Evolutionary conservation across 2,797 vertebrate genomes (phyloP).

Genomic region (Yasuhikotakia modesta): DNA sequence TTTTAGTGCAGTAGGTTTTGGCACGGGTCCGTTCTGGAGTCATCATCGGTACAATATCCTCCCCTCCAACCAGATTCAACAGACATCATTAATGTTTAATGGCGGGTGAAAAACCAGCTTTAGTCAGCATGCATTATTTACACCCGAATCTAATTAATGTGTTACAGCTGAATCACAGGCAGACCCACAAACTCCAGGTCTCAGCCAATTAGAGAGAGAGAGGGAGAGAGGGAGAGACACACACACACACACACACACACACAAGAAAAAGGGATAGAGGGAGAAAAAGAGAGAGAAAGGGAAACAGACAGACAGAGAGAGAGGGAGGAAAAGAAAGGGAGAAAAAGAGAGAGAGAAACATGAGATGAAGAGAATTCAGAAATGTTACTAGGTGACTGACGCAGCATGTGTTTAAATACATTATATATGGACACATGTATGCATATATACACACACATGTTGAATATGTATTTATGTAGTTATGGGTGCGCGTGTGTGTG

Average conservation of each 20-base stretch:
- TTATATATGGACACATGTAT: too few species aligned
- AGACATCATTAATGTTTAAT: conserved; percentile 69
- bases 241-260: too few species aligned
- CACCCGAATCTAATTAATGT: conserved; percentile 73
- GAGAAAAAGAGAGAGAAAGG: not conserved
- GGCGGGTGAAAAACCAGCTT: conserved; percentile 70
- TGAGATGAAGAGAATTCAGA: conserved; percentile 42
- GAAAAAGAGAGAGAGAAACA: not conserved
- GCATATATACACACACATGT: too few species aligned
- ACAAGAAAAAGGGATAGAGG: too few species aligned
- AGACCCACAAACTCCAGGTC: conserved; percentile 42
- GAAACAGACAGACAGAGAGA: conserved; percentile 16
- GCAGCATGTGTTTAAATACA: not conserved
- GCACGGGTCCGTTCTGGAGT: conserved; percentile 39
- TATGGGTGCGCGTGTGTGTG: too few species aligned
- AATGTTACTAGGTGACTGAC: conserved; percentile 7
- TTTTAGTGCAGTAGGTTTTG: conserved; percentile 44
- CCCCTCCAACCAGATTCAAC: conserved; percentile 54
- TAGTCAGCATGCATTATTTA: conserved; percentile 78
- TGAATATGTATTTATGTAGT: too few species aligned
- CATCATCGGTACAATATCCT: conserved; percentile 59
- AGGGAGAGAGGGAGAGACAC: not conserved
- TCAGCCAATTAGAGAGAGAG: conserved; percentile 37
- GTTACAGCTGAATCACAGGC: conserved; percentile 37
- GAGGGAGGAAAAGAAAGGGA: too few species aligned